Percentiles rank a stretch among this genome's conserved stretches.
Evolutionary conservation across 2,888 invertebrate species (phyloP).

Genomic region (Leptopilina myrica): DNA sequence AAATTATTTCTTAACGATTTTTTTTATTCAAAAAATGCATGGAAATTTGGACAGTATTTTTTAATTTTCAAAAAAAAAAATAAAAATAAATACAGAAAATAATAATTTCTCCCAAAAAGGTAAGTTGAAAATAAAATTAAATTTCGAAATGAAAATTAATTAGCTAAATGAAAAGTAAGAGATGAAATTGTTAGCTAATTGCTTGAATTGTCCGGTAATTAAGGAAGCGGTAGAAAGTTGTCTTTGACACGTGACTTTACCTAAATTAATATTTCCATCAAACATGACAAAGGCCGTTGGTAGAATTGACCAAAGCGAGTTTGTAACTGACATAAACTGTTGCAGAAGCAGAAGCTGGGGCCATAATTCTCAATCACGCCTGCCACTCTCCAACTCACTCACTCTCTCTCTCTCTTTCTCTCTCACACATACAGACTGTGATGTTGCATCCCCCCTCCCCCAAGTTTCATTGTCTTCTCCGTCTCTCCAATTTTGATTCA

Average conservation of each 20-base stretch:
- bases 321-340: conserved; percentile 38
- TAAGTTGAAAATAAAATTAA: too few species aligned
- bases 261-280: conserved; percentile 26
- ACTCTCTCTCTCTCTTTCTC: conserved; percentile 1
- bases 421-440: too few species aligned
- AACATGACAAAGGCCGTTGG: conserved; percentile 5
- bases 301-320: conserved; percentile 31
- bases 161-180: neutral
- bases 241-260: conserved; percentile 11
- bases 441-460: neutral
- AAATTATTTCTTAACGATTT: too few species aligned
- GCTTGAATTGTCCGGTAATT: neutral
- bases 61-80: too few species aligned
- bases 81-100: too few species aligned
- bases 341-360: conserved; percentile 33
- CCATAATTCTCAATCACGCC: conserved; percentile 26
- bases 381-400: conserved; percentile 21
- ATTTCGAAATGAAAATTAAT: neutral
- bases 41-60: too few species aligned
- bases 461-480: conserved; percentile 16
- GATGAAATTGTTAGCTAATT: neutral
- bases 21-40: too few species aligned
- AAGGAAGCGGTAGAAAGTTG: conserved; percentile 9
- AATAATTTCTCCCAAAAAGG: too few species aligned
- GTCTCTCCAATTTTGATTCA: conserved; percentile 11